phyloP scores from a whole-genome alignment of 2,113 vertebrate species.

The Felis chaus region DNA sequence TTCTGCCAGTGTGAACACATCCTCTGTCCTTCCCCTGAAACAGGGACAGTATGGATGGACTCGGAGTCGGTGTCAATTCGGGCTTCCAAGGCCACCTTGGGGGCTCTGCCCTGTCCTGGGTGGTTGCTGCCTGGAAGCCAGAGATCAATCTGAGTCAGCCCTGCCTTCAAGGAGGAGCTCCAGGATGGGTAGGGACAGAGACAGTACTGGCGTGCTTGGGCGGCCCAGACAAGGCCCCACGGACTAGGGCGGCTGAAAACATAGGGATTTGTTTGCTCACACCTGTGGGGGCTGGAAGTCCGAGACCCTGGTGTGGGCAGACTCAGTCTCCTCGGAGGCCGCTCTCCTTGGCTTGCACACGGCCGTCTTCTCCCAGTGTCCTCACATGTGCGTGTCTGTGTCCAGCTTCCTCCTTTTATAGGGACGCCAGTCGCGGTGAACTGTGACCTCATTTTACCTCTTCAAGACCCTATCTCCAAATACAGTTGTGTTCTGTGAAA shows the following conservation, averaged over 20 bases:
- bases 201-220: rapidly evolving
- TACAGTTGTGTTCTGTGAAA: too few relatives aligned
- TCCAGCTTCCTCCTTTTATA: not conserved
- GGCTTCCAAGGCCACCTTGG: rapidly evolving
- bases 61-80: rapidly evolving
- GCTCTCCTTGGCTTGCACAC: too few relatives aligned
- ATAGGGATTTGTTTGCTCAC: too few relatives aligned
- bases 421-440: not conserved
- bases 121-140: not conserved
- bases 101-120: not conserved
- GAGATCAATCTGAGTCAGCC: not conserved
- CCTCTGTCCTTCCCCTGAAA: not conserved
- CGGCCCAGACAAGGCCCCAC: not conserved
- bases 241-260: not conserved
- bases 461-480: not conserved
- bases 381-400: too few relatives aligned
- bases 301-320: rapidly evolving
- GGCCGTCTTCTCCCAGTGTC: not conserved
- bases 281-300: too few relatives aligned
- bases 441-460: not conserved
- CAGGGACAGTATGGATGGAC: not conserved
- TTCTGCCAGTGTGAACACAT: too few relatives aligned
- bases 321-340: not conserved
- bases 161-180: not conserved
- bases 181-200: rapidly evolving